Conservation (phyloP, 1,140 invertebrate species). For the Meteorus sp. region DNA sequence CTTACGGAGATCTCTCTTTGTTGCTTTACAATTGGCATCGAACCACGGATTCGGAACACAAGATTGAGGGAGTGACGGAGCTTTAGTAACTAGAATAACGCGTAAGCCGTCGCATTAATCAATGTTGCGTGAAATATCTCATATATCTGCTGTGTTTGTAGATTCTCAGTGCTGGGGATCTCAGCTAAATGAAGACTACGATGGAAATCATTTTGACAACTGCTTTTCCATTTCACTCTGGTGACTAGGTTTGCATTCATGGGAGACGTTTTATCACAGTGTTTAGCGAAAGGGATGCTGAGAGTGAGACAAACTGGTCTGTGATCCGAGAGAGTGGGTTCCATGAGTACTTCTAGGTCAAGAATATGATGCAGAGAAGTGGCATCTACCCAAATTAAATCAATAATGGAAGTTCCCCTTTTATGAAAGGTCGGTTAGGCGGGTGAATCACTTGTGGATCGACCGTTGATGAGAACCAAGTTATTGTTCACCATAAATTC, state of each 20-base stretch:
- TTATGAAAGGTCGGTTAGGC: conserved; percentile 10
- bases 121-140: background rate
- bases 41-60: background rate
- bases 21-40: background rate
- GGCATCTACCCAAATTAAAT: conserved; percentile 11
- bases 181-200: background rate
- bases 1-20: conserved; percentile 4
- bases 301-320: conserved; percentile 7
- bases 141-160: background rate
- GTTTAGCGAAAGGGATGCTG: background rate
- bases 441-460: conserved; percentile 5
- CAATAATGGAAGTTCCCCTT: conserved; percentile 3
- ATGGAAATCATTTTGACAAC: background rate
- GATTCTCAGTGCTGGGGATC: background rate
- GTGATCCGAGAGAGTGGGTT: conserved; percentile 5
- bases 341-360: background rate
- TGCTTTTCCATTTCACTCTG: background rate
- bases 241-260: background rate
- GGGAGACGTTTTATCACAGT: background rate
- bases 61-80: background rate
- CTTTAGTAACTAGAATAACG: background rate
- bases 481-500: conserved; percentile 11
- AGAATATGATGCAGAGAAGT: background rate
- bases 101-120: background rate
- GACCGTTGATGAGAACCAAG: conserved; percentile 13